Conservation (phyloP, 2,888 invertebrate genomes). For the Drosophila neutralis region DNA sequence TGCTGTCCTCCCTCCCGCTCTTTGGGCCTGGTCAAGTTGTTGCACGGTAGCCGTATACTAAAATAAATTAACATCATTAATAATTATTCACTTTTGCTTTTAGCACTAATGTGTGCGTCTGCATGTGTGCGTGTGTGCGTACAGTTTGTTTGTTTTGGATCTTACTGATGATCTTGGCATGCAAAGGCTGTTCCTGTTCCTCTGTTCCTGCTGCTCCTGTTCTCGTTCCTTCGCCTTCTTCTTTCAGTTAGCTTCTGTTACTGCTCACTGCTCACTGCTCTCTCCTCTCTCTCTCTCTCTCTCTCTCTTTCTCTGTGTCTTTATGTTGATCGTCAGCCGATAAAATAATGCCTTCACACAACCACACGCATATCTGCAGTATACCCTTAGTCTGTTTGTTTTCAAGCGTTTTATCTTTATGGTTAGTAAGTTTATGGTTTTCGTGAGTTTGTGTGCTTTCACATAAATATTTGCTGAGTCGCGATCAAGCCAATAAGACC, state of each 20-base stretch:
- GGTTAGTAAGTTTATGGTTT: constrained; percentile 78
- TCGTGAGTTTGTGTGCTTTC: constrained; percentile 72
- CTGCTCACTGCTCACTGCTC: constrained; percentile 27
- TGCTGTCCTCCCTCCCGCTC: neutral
- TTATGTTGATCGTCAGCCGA: constrained; percentile 66
- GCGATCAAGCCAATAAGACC: constrained; percentile 51
- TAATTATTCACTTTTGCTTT: constrained; percentile 79
- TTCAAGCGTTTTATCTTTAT: constrained; percentile 74
- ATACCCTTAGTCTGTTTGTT: constrained; percentile 32
- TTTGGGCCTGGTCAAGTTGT: constrained; percentile 23
- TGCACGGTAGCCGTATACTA: constrained; percentile 66
- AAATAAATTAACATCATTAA: constrained; percentile 72
- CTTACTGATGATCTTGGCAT: constrained; percentile 37
- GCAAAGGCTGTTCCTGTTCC: constrained; percentile 13
- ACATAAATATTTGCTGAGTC: constrained; percentile 68
- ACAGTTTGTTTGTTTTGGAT: constrained; percentile 45
- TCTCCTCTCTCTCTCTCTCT: constrained; percentile 26
- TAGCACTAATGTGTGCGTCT: constrained; percentile 30
- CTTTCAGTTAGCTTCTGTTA: constrained; percentile 44
- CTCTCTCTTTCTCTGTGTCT: constrained; percentile 40
- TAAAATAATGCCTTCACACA: constrained; percentile 57
- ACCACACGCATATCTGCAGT: constrained; percentile 9
- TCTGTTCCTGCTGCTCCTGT: constrained; percentile 16
- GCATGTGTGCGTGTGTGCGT: constrained; percentile 45
- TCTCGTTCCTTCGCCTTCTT: constrained; percentile 7